These are phyloP conservation scores for Ips nitidus DNA, from an alignment of 1,140 invertebrate species.

Conservation along the genomic window DNA sequence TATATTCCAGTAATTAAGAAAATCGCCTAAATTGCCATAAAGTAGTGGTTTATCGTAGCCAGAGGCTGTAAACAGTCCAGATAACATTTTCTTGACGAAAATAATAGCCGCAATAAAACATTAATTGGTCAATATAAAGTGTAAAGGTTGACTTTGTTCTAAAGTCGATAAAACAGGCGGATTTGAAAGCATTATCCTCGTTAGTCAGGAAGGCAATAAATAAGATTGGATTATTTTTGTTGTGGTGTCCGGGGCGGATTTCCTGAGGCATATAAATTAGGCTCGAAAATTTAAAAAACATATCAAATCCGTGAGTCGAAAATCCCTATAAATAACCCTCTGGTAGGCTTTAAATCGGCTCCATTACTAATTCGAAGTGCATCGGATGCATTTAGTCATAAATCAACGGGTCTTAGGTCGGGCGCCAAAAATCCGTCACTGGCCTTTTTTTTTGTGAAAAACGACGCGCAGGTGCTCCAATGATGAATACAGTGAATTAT, in stretches of 20 bases:
- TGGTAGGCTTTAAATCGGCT: constrained; percentile 10
- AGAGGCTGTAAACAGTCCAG: too few species aligned
- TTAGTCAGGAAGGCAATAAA: too few species aligned
- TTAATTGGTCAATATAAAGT: too few species aligned
- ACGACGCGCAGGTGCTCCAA: constrained; percentile 9
- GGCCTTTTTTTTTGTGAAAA: constrained; percentile 1
- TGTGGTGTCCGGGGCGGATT: not conserved
- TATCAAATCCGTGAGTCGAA: constrained; percentile 8
- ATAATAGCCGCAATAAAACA: too few species aligned
- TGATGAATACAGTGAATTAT: constrained; percentile 6
- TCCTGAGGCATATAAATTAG: constrained; percentile 8
- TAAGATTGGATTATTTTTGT: not conserved
- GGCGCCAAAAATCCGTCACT: constrained; percentile 19
- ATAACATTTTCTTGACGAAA: too few species aligned
- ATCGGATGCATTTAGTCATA: constrained; percentile 19
- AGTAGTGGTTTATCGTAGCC: too few species aligned
- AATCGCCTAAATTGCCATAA: too few species aligned
- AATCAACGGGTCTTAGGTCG: constrained; percentile 20
- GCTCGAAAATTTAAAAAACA: constrained; percentile 15
- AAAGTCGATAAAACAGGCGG: too few species aligned
- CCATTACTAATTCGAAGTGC: constrained; percentile 25
- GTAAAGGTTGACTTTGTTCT: too few species aligned
- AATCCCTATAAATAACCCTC: constrained; percentile 21
- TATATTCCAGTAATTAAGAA: too few species aligned
- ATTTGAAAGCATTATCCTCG: too few species aligned